Conservation (phyloP, 2,888 invertebrate species). For the Beris chalybata region DNA sequence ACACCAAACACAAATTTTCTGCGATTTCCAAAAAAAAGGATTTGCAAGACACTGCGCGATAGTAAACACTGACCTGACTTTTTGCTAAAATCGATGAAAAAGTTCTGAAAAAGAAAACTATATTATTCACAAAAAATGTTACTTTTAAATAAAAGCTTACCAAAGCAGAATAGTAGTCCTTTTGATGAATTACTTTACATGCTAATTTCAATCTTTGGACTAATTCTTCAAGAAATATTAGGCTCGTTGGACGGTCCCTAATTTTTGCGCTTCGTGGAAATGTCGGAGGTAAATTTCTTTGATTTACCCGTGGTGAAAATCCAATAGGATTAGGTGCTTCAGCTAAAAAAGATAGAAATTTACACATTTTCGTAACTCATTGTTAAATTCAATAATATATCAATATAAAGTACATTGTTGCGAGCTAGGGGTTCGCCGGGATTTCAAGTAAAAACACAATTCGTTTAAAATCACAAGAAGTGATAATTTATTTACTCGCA, state of each 20-base stretch:
- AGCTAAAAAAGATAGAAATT: slow-evolving; percentile 52
- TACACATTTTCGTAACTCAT: too few relatives aligned
- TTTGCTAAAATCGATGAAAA: slow-evolving; percentile 90
- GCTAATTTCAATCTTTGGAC: slow-evolving; percentile 79
- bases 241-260: slow-evolving; percentile 65
- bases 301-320: slow-evolving; percentile 95
- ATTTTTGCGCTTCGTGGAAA: slow-evolving; percentile 96
- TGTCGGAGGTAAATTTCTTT: slow-evolving; percentile 93
- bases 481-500: too few relatives aligned
- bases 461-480: too few relatives aligned
- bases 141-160: slow-evolving; percentile 57
- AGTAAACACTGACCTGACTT: slow-evolving; percentile 85
- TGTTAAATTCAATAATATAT: too few relatives aligned
- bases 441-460: too few relatives aligned
- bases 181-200: slow-evolving; percentile 76
- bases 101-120: slow-evolving; percentile 65
- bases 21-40: slow-evolving; percentile 65
- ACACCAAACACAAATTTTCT: slow-evolving; percentile 54
- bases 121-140: not conserved
- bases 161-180: slow-evolving; percentile 79
- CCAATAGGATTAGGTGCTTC: slow-evolving; percentile 83
- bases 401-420: too few relatives aligned
- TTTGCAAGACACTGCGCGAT: slow-evolving; percentile 86
- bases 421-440: too few relatives aligned
- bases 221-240: slow-evolving; percentile 80